Base-by-base conservation (phyloP, 2,888 invertebrate species). In the Taphrorychus bicolor region DNA sequence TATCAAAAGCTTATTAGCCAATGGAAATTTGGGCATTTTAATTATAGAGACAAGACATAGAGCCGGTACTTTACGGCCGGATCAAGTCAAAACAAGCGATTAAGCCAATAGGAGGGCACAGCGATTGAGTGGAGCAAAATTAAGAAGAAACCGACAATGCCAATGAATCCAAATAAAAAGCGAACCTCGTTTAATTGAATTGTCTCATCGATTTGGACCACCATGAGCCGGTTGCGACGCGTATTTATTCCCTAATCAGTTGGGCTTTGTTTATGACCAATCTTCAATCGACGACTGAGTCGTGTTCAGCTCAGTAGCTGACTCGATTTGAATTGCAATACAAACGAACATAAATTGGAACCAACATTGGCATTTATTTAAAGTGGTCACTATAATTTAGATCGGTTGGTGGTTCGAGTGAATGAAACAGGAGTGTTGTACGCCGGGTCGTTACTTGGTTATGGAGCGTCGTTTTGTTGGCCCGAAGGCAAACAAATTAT, bases 241-340 rank as follows among this genome's bases (percentile, higher is more conserved):
- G 76, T 79, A 79, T 80, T 80, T 80, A 79, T 80, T 81, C 77
- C 80, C 80, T 80, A 80, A 80, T 80, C 81, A 80, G 78, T 77
- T 60, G 56, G 75, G 74, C 80, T 79, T 80, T 80, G 80, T 81
- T 81, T 80, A 81, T 79, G 79, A 76, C 79, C 79, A 70, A 72
- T 76, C 76, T 77, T 78, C 78, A 78, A 77, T 76, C 74, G 75
- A 74, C n/a, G n/a, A 69, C 11, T 73, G 73, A 72, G 73, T 23
- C 59, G 62, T 69, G 69, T 66, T 59, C 60, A 41, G 53, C 71
- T 76, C 76, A 73, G 75, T 76, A 76, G 75, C 74, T 73, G 73
- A 73, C 75, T 79, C 79, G 79, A 80, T 81, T 80, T 80, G 80
- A 81, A 81, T 81, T 79, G 78, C 80, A 78, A 77, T 74, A 70